Conservation (phyloP, 2,888 invertebrate species). For the Spisula subtruncata region DNA sequence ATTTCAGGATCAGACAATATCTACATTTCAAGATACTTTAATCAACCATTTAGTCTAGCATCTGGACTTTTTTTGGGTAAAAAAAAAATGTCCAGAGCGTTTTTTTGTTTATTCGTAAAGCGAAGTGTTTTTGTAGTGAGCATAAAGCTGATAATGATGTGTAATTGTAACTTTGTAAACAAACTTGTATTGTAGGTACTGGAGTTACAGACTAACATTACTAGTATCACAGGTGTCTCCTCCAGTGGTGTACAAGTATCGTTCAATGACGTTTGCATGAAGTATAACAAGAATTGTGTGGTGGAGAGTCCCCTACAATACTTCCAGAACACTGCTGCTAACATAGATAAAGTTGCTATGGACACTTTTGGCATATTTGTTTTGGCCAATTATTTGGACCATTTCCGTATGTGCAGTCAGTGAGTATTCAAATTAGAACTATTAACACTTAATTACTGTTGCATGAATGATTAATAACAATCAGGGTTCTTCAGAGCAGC, state of each 20-base stretch:
- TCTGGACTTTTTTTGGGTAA: no score
- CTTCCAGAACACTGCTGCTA: slow-evolving; percentile 90
- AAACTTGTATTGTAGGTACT: slow-evolving; percentile 80
- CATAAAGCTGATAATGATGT: no score
- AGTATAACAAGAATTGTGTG: slow-evolving; percentile 94
- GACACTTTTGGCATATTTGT: slow-evolving; percentile 74
- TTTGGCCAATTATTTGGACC: slow-evolving; percentile 91
- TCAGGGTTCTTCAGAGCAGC: no score
- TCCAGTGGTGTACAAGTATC: slow-evolving; percentile 68
- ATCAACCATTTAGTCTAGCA: no score
- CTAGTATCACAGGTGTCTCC: slow-evolving; percentile 75
- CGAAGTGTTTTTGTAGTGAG: no score
- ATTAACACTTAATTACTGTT: no score
- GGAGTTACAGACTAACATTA: slow-evolving; percentile 84
- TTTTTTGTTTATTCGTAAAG: no score
- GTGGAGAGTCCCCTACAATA: slow-evolving; percentile 97
- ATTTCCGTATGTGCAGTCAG: slow-evolving; percentile 92
- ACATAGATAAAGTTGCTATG: slow-evolving; percentile 73
- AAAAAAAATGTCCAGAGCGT: no score
- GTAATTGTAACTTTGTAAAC: no score
- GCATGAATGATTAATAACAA: no score
- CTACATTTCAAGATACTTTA: no score
- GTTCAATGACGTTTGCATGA: slow-evolving; percentile 95
- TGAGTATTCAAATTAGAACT: slow-evolving; percentile 66
- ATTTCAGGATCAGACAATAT: no score